Evolutionary conservation across 2,888 invertebrate genomes (phyloP).

Genomic region (Meganola albula): DNA sequence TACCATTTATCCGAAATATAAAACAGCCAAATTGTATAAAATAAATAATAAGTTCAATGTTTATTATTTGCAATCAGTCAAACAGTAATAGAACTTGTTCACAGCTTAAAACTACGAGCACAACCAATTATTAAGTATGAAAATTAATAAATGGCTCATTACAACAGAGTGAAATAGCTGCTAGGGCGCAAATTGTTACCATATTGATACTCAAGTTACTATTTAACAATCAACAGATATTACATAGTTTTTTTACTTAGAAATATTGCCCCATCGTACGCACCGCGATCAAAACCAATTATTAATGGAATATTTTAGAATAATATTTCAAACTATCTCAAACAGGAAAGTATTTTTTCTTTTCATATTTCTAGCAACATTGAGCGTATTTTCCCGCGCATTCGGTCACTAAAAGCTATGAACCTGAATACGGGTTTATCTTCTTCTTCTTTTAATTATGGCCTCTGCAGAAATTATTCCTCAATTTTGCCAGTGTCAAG

Average conservation of each 20-base stretch:
- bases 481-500: too few relatives aligned
- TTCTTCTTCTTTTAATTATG: too few relatives aligned
- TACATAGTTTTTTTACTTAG: background rate
- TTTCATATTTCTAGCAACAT: too few relatives aligned
- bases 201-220: background rate
- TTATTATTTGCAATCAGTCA: background rate
- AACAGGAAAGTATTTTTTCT: too few relatives aligned
- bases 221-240: background rate
- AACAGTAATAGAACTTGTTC: conserved; percentile 22
- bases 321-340: too few relatives aligned
- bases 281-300: background rate
- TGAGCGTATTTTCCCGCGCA: too few relatives aligned
- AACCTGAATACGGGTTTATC: too few relatives aligned
- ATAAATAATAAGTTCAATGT: background rate
- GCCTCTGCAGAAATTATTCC: too few relatives aligned
- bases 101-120: conserved; percentile 33
- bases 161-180: conserved; percentile 21
- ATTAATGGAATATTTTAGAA: background rate
- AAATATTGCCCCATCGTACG: background rate
- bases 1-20: background rate
- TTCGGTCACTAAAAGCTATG: too few relatives aligned
- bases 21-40: background rate
- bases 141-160: conserved; percentile 28
- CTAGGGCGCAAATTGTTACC: conserved; percentile 4
- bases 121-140: conserved; percentile 40